A percentile compares a stretch with the other conserved stretches of the same genome.
phyloP scores from a whole-genome alignment of 2,888 invertebrate species.

The Chaitophorus viminalis region DNA sequence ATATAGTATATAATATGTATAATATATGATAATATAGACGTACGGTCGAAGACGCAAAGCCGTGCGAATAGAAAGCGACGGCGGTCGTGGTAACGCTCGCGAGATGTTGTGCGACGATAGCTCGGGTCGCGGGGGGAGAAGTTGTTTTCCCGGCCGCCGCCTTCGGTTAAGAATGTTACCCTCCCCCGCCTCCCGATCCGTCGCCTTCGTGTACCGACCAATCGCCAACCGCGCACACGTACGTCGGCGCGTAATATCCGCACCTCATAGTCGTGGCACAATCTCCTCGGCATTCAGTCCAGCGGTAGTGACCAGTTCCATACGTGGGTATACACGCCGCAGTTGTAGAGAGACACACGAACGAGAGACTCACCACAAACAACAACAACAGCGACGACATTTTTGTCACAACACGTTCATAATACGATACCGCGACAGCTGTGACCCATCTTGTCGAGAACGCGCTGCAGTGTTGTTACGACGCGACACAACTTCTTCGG shows the following conservation, averaged over 20 bases:
- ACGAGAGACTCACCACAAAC: not conserved
- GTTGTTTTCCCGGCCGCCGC: conserved; percentile 22
- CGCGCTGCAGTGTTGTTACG: too few relatives aligned
- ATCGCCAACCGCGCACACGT: not conserved
- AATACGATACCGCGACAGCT: too few relatives aligned
- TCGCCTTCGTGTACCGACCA: not conserved
- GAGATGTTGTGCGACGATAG: not conserved
- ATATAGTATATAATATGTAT: too few relatives aligned
- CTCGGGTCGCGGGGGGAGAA: not conserved
- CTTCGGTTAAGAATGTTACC: conserved; percentile 38
- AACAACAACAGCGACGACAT: too few relatives aligned
- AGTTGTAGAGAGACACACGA: too few relatives aligned
- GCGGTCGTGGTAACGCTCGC: not conserved
- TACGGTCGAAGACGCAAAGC: not conserved
- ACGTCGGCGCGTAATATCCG: not conserved
- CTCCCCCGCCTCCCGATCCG: not conserved
- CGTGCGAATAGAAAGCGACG: conserved; percentile 40
- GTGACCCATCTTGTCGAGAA: too few relatives aligned
- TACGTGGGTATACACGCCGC: too few relatives aligned
- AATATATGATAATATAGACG: too few relatives aligned
- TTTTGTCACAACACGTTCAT: too few relatives aligned
- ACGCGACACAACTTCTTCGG: too few relatives aligned
- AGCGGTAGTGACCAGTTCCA: too few relatives aligned
- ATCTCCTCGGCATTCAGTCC: not conserved
- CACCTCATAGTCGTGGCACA: not conserved